Conservation (phyloP, 2,888 invertebrate species). For the Brachyptera risi region DNA sequence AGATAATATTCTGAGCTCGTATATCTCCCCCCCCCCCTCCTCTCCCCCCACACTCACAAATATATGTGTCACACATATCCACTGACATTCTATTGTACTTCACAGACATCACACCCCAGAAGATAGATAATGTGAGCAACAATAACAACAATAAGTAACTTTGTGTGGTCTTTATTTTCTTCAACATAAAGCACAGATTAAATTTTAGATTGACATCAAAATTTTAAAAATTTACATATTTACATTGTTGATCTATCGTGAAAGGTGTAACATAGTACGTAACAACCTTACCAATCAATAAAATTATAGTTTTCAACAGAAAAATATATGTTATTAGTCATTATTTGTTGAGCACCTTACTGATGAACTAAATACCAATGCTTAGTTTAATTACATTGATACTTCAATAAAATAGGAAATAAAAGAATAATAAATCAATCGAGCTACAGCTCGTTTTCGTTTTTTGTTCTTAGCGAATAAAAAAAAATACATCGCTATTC, state of each 20-base stretch:
- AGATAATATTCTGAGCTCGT: too few species aligned
- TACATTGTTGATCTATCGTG: conserved; percentile 14
- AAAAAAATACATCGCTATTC: conserved; percentile 2
- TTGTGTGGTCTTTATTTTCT: conserved; percentile 10
- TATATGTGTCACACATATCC: too few species aligned
- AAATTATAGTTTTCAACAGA: conserved; percentile 2
- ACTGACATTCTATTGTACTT: too few species aligned
- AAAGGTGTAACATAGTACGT: neutral
- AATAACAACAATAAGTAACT: too few species aligned
- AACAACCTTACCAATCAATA: neutral
- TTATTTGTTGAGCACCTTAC: conserved; percentile 17
- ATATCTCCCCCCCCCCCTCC: too few species aligned
- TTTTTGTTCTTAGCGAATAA: conserved; percentile 8
- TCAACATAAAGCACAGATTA: conserved; percentile 20
- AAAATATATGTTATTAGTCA: conserved; percentile 13
- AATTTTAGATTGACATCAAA: conserved; percentile 18
- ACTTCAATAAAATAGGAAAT: neutral
- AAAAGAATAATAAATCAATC: neutral
- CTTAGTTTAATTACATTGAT: conserved; percentile 1
- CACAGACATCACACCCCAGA: too few species aligned
- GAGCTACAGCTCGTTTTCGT: neutral
- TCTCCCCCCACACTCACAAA: too few species aligned
- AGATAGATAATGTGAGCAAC: too few species aligned
- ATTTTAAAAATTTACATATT: conserved; percentile 18
- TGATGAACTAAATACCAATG: conserved; percentile 5